Evolutionary conservation across 2,888 invertebrate species (phyloP), one percentile per base, ranked within the genome.

Genomic region (Auanema freiburgensis): DNA sequence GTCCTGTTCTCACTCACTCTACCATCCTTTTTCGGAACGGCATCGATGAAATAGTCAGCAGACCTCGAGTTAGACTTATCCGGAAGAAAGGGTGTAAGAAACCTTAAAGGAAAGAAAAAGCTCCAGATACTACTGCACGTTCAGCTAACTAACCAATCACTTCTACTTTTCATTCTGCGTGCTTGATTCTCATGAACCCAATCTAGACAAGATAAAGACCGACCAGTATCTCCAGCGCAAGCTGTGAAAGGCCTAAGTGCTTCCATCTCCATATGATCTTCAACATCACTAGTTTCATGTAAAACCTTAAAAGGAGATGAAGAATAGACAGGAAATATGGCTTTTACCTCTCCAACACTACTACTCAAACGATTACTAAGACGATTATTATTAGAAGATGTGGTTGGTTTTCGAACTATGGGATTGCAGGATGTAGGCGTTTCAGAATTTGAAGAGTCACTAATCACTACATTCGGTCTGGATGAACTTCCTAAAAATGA

Each of bases 181-280:
- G 94, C 91, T 88, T 97, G 96, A 84, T 93, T 89, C 87, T 93
- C 93, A 88, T 93, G 93, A 81, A 92, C 92, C 90, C 91, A 91
- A 73, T 92, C 92, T 83, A 93, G 88, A 86, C 91, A 93, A 81
- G 92, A 91, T 82, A 93, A 89, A 3, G 79, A 79, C 4, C 70
- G 67, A 11, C 77, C 75, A 6, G 74, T 63, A 49, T 77, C 77
- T 10, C 68, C 68, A 41, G 67, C 70, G 24, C 75, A 69, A 0
- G 70, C 70, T 10, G 69, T 70, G 53, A 70, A 50, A 2, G 74
- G 71, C 11, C 73, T 66, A 10, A 69, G 62, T 12, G 64, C 65
- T 23, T 73, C 73, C 54, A 70, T 43, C 42, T 71, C 70, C 16
- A 59, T 56, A 46, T 69, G 66, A 16, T 74, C 74, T 59, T 71